Evolutionary conservation across 1,140 invertebrate species (phyloP), one percentile per base, ranked within the genome.

Genomic region (Ceratina calcarata): DNA sequence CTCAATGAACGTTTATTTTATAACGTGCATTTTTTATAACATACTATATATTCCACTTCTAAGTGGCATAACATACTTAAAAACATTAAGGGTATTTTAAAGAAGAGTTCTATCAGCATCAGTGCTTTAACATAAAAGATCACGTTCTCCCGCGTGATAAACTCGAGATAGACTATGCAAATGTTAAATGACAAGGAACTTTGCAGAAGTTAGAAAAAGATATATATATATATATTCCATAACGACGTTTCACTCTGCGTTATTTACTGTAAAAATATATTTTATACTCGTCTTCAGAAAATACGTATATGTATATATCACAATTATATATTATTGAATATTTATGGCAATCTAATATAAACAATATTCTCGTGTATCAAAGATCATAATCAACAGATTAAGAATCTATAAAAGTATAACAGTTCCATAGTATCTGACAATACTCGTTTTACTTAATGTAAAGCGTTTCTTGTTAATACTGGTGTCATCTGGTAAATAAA

Each of bases 1-100:
- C 27, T 7, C 60, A 62, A 67, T 20, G 7, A 18, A 18, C 22
- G 37, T 51, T 75, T 67, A 61, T 58, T 57, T 22, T 65, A n/a
- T n/a, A 18, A 65, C 57, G 20, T 67, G 18, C n/a, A n/a, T 49
- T 45, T 27, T 45, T 53, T 58, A 15, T 37, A n/a, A 67, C 18
- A 18, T 7, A 49, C 16, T 27, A 10, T 66, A 53, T 57, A 49
- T 51, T 78, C 8, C 37, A 62, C 55, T 71, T 6, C 62, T 62
- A 71, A 64, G 55, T 2, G 32, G 15, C 2, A 55, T 53, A 53
- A 62, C n/a, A 37, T 53, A 78, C 32, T 51, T 53, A n/a, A 68
- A 49, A 77, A 53, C 45, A 70, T 70, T 77, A 77, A 77, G 75
- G 75, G 75, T 71, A 78, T 71, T 64, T 71, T 45, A 55, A 45